These are phyloP conservation scores for Crossaster papposus DNA, from an alignment of 53 echinoderm and acorn worm species.

Conservation along the genomic window DNA sequence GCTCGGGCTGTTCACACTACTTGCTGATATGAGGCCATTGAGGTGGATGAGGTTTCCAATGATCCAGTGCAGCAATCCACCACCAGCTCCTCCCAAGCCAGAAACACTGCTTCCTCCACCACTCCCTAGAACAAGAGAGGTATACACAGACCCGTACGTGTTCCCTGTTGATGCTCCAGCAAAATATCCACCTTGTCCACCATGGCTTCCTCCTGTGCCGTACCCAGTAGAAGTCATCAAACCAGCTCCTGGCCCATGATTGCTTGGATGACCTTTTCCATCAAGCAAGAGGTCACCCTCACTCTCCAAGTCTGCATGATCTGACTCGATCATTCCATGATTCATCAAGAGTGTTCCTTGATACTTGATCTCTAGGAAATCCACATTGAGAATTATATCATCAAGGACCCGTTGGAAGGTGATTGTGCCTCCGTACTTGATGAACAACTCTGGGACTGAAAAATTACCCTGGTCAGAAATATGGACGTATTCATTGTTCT, in stretches of 20 bases:
- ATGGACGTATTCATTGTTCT: conserved; percentile 81
- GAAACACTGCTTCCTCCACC: conserved; percentile 77
- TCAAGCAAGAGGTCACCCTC: conserved; percentile 75
- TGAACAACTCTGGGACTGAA: conserved; percentile 73
- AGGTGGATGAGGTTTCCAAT: conserved; percentile 80
- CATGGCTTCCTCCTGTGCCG: conserved; percentile 82
- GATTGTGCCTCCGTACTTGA: conserved; percentile 78
- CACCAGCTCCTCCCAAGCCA: conserved; percentile 79
- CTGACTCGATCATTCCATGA: conserved; percentile 84
- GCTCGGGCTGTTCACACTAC: conserved; percentile 47
- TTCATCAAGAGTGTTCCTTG: conserved; percentile 76
- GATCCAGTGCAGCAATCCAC: conserved; percentile 81
- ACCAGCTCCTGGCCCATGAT: conserved; percentile 76
- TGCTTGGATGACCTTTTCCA: conserved; percentile 73
- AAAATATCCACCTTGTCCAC: conserved; percentile 74
- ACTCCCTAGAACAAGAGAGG: conserved; percentile 77
- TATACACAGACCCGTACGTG: conserved; percentile 86
- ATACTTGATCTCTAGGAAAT: conserved; percentile 86
- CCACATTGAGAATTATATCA: conserved; percentile 77
- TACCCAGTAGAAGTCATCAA: conserved; percentile 16
- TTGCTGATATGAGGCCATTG: conserved; percentile 79
- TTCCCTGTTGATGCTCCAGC: conserved; percentile 29
- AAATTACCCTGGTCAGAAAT: conserved; percentile 85
- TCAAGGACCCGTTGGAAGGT: conserved; percentile 65
- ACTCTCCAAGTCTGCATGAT: conserved; percentile 89